phyloP scores from a whole-genome alignment of 2,797 vertebrate genomes.

The Nyctibius grandis region DNA sequence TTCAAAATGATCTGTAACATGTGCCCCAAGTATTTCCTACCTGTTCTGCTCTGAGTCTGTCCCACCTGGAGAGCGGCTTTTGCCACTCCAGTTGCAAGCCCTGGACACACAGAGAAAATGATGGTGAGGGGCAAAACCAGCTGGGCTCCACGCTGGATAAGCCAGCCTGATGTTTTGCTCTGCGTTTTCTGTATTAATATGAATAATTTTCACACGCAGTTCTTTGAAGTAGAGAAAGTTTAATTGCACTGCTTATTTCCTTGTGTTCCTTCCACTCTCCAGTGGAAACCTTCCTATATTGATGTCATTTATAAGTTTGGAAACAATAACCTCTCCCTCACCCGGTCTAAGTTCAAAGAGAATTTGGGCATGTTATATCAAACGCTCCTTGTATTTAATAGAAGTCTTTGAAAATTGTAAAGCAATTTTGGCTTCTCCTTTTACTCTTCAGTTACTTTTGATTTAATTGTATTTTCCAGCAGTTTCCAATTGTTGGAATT shows the following conservation, averaged over 20 bases:
- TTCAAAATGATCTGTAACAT: too few relatives aligned
- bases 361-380: neutral
- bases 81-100: neutral
- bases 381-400: slow-evolving; percentile 1
- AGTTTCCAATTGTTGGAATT: slow-evolving; percentile 75
- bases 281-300: slow-evolving; percentile 31
- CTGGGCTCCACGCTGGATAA: accelerated
- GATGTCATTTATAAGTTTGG: slow-evolving; percentile 51
- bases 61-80: neutral
- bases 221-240: slow-evolving; percentile 60
- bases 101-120: neutral
- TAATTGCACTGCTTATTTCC: slow-evolving; percentile 34
- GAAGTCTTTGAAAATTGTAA: slow-evolving; percentile 16
- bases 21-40: too few relatives aligned
- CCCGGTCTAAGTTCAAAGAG: slow-evolving; percentile 43
- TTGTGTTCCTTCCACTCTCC: slow-evolving; percentile 31
- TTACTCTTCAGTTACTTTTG: slow-evolving; percentile 70
- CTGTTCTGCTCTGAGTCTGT: too few relatives aligned
- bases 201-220: neutral
- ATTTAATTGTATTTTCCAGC: slow-evolving; percentile 77
- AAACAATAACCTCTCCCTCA: neutral
- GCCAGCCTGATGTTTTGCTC: neutral
- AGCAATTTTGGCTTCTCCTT: slow-evolving; percentile 48
- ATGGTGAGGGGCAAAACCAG: neutral
- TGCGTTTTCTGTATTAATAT: neutral